phyloP scores from a whole-genome alignment of 2,797 vertebrate genomes.

The Sebastes trivittatus region DNA sequence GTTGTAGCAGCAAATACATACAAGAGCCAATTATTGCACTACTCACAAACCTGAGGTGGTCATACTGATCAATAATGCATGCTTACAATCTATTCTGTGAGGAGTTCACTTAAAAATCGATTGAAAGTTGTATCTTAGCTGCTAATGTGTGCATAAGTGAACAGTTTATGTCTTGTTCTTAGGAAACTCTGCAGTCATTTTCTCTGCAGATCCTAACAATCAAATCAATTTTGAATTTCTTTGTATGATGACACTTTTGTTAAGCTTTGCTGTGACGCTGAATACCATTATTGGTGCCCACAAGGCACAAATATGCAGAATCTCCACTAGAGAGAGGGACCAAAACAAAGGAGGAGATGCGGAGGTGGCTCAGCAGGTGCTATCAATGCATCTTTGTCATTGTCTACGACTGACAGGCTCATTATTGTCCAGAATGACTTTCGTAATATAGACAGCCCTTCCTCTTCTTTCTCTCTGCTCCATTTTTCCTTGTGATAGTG shows the following conservation, averaged over 20 bases:
- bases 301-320: not conserved
- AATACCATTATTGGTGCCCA: not conserved
- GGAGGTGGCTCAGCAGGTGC: slow-evolving; percentile 30
- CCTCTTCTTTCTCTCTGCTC: not conserved
- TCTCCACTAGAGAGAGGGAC: not conserved
- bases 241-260: not conserved
- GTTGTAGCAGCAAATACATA: slow-evolving; percentile 45
- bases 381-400: slow-evolving; percentile 41
- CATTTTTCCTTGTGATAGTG: not conserved
- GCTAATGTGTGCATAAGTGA: not conserved
- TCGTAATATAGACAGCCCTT: slow-evolving; percentile 3
- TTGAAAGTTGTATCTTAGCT: slow-evolving; percentile 5
- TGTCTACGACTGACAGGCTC: slow-evolving; percentile 48
- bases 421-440: slow-evolving; percentile 46
- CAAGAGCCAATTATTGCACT: slow-evolving; percentile 46
- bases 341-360: slow-evolving; percentile 14
- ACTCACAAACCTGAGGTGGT: slow-evolving; percentile 28
- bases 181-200: not conserved
- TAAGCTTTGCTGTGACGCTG: slow-evolving; percentile 1
- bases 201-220: not conserved
- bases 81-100: slow-evolving; percentile 9
- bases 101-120: slow-evolving; percentile 17
- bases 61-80: slow-evolving; percentile 57
- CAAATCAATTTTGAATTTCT: not conserved
- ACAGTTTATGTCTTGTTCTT: not conserved